A percentile compares a stretch with the other conserved stretches of the same genome.
phyloP scores from a whole-genome alignment of 2,888 invertebrate genomes.

The Clepsis dumicolana region DNA sequence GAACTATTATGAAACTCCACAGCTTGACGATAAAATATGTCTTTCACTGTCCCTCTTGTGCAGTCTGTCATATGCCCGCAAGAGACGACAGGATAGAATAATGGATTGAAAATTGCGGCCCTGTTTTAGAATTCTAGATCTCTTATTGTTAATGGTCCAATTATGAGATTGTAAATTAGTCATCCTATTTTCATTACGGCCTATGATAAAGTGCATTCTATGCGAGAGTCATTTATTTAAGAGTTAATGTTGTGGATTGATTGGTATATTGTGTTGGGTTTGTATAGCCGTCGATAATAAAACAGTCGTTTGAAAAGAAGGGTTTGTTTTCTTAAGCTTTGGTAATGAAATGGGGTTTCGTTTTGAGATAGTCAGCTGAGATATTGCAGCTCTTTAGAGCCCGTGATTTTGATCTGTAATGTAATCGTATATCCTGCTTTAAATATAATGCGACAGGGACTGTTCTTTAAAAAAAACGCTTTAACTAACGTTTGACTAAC shows the following conservation, averaged over 20 bases:
- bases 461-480: too few relatives aligned
- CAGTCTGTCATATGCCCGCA: slow-evolving; percentile 3
- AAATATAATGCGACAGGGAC: too few relatives aligned
- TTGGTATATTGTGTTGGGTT: not conserved
- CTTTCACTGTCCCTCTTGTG: slow-evolving; percentile 11
- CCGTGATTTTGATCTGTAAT: too few relatives aligned
- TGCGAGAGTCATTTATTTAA: not conserved
- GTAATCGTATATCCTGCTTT: too few relatives aligned
- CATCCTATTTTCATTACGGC: slow-evolving; percentile 11
- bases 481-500: too few relatives aligned
- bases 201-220: slow-evolving; percentile 7
- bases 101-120: not conserved
- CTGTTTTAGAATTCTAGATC: slow-evolving; percentile 9
- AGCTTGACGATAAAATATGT: slow-evolving; percentile 6
- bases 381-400: too few relatives aligned
- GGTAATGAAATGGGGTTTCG: too few relatives aligned
- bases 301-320: too few relatives aligned
- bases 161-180: slow-evolving; percentile 11
- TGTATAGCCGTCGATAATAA: not conserved
- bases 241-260: not conserved
- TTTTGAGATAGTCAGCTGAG: too few relatives aligned
- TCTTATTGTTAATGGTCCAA: slow-evolving; percentile 9
- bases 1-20: slow-evolving; percentile 17
- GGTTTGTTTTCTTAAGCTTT: too few relatives aligned
- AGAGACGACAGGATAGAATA: not conserved